Conservation (phyloP, 1,140 invertebrate species). For the Condylostylus longicornis region DNA sequence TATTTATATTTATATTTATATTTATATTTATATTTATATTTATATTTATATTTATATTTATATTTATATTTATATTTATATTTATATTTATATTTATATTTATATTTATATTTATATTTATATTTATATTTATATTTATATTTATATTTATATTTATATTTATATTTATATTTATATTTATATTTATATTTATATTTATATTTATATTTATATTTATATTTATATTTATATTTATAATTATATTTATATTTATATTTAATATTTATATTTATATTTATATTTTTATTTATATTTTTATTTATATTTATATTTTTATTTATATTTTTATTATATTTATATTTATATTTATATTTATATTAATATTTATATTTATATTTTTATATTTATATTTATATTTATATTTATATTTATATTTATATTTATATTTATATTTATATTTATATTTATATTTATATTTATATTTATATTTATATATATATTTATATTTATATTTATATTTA, state of each 20-base stretch:
- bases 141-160: not conserved
- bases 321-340: constrained; percentile 7
- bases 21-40: not conserved
- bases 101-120: constrained; percentile 10
- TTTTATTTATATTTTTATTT: not conserved
- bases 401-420: not conserved
- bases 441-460: not conserved
- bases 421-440: not conserved
- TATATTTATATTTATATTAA: not conserved
- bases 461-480: too few relatives aligned
- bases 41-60: not conserved
- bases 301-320: constrained; percentile 6
- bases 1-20: not conserved
- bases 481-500: too few relatives aligned
- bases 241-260: not conserved
- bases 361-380: constrained; percentile 6
- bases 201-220: not conserved
- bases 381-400: not conserved
- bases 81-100: constrained; percentile 10
- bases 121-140: not conserved
- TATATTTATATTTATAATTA: not conserved
- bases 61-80: constrained; percentile 1
- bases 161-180: not conserved
- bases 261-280: not conserved
- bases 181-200: not conserved